Percentiles rank a stretch among this genome's conserved stretches.
Conservation (phyloP, 2,888 invertebrate species). For the Cantharis nigra region DNA sequence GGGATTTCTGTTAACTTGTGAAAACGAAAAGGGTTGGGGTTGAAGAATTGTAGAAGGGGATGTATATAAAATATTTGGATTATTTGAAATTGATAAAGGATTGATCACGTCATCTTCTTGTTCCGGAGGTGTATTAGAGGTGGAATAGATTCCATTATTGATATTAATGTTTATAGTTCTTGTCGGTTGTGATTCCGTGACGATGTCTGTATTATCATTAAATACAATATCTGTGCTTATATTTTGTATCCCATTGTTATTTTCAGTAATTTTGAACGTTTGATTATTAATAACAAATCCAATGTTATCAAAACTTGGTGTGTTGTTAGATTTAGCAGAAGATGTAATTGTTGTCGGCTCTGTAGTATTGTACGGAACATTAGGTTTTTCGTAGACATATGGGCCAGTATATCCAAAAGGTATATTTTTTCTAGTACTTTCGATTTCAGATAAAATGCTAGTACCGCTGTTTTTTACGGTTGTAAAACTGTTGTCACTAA, state of each 20-base stretch:
- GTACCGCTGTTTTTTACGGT: not conserved
- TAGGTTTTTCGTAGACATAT: not conserved
- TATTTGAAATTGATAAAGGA: not conserved
- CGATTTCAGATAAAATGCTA: not conserved
- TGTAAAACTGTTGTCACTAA: not conserved
- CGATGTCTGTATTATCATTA: not conserved
- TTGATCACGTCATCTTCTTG: constrained; percentile 10
- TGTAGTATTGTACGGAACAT: not conserved
- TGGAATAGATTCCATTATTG: not conserved
- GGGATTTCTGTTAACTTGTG: not conserved
- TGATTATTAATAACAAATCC: not conserved
- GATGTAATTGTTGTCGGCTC: not conserved
- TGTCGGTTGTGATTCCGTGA: not conserved
- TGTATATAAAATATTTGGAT: not conserved
- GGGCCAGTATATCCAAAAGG: not conserved
- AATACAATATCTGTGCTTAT: not conserved
- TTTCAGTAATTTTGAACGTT: not conserved
- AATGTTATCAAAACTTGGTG: not conserved
- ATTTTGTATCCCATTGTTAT: not conserved
- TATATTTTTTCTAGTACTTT: not conserved
- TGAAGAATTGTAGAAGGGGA: constrained; percentile 10
- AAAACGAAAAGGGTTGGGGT: constrained; percentile 36
- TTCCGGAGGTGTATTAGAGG: not conserved
- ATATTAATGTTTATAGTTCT: not conserved
- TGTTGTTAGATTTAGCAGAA: not conserved